phyloP scores from a whole-genome alignment of 2,888 invertebrate species.

The Harmothoe impar region DNA sequence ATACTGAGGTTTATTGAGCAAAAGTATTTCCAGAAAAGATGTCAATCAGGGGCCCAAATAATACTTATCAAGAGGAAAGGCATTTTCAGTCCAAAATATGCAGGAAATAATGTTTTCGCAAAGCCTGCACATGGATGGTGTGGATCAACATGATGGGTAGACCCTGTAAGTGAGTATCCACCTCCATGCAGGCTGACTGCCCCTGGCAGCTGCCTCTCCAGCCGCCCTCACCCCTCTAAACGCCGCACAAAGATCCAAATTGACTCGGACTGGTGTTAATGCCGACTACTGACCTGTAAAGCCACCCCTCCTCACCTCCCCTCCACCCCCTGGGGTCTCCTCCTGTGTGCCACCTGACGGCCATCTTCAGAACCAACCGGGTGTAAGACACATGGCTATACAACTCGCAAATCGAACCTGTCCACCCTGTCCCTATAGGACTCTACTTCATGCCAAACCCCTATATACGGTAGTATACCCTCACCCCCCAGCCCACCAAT shows the following conservation, averaged over 20 bases:
- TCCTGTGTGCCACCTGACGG: neutral
- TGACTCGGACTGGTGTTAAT: neutral
- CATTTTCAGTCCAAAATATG: too few species aligned
- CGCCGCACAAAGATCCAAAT: neutral
- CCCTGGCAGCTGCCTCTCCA: neutral
- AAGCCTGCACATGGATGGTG: too few species aligned
- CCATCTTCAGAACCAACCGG: neutral
- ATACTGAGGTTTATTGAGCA: too few species aligned
- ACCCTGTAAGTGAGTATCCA: too few species aligned
- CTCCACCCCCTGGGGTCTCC: neutral
- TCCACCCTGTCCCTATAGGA: conserved; percentile 6
- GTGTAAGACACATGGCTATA: neutral
- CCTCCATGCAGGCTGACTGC: neutral
- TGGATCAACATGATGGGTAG: too few species aligned
- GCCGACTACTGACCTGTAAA: neutral
- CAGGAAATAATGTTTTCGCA: too few species aligned
- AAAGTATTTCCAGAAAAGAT: too few species aligned
- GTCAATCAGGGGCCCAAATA: too few species aligned
- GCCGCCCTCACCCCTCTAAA: neutral
- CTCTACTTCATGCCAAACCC: neutral
- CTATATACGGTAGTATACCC: neutral
- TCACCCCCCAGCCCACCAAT: neutral
- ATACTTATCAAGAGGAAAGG: too few species aligned
- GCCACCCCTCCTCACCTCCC: neutral
- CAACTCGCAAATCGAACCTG: neutral